Evolutionary conservation across 1,140 invertebrate species (phyloP).

Genomic region (roundworm (Caenorhabditis elegans)): WBcel235 BX284606.5:4585001-4585500

Average conservation of each 20-base stretch:
- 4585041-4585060: background rate
- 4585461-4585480: background rate
- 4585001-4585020: background rate
- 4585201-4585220: conserved; percentile 52
- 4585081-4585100: background rate
- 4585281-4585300: conserved; percentile 49
- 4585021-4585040: background rate
- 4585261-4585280: background rate
- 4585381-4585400: conserved; percentile 46
- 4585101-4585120: conserved; percentile 47
- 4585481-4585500: background rate
- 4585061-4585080: background rate
- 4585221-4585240: conserved; percentile 47
- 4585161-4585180: conserved; percentile 45
- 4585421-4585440: background rate
- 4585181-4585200: conserved; percentile 50
- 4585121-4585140: conserved; percentile 52
- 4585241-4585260: background rate
- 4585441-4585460: too few species aligned
- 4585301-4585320: conserved; percentile 42
- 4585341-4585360: conserved; percentile 48
- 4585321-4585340: conserved; percentile 46
- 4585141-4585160: conserved; percentile 49
- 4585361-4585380: conserved; percentile 45
- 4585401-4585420: conserved; percentile 39